A percentile compares a stretch with the other conserved stretches of the same genome.
These are phyloP conservation scores for Tetheella fluctuosa DNA, from an alignment of 2,888 invertebrate species.

Conservation along the genomic window DNA sequence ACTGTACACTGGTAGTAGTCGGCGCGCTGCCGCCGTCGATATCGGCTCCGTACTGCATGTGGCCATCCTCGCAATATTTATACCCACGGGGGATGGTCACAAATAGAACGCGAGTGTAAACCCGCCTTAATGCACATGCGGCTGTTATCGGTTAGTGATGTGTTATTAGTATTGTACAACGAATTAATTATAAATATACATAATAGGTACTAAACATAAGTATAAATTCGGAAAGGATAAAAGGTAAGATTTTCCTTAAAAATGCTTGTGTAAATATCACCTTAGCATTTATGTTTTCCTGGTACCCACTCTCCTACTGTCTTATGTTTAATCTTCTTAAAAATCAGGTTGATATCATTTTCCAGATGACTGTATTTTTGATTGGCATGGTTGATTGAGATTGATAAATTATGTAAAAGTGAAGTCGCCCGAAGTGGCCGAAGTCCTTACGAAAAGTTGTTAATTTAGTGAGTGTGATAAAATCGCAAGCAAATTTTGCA, in stretches of 20 bases:
- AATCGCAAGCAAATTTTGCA: no score
- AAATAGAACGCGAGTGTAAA: conserved; percentile 23
- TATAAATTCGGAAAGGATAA: neutral
- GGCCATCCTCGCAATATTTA: conserved; percentile 24
- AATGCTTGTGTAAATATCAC: neutral
- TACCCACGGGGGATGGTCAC: conserved; percentile 29
- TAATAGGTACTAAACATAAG: neutral
- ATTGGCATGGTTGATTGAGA: no score
- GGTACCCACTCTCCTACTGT: no score
- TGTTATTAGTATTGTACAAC: conserved; percentile 10
- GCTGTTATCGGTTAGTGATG: conserved; percentile 36
- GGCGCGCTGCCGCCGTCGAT: conserved; percentile 26
- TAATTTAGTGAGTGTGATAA: no score
- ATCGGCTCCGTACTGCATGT: conserved; percentile 28
- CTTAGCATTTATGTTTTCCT: neutral
- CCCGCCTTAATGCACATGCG: conserved; percentile 35
- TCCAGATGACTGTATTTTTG: no score
- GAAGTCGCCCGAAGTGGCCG: no score
- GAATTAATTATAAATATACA: conserved; percentile 9
- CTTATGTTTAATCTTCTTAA: no score
- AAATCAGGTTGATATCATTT: no score
- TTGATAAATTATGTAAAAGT: no score
- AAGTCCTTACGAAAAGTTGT: no score
- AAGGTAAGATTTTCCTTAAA: conserved; percentile 7
- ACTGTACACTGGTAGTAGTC: conserved; percentile 29